Evolutionary conservation across 2,797 vertebrate genomes (phyloP).

Genomic region (Liasis olivaceus): DNA sequence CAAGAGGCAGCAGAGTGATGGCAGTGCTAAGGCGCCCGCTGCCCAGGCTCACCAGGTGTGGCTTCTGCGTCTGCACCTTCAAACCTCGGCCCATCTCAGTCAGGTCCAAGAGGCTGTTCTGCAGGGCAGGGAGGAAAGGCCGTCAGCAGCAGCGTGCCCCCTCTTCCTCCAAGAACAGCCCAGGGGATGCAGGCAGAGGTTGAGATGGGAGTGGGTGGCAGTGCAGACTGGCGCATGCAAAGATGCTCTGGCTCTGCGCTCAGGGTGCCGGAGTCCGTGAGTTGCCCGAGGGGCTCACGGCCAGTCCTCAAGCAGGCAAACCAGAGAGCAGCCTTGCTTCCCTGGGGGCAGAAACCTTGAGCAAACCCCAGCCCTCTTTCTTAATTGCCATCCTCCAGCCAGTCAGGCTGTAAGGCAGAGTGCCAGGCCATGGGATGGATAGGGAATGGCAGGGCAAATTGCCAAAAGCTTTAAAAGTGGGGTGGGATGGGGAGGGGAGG

Average conservation of each 20-base stretch:
- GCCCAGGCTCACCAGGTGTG: slow-evolving; percentile 94
- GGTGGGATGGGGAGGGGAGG: neutral
- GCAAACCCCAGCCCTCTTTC: neutral
- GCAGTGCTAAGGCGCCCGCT: slow-evolving; percentile 93
- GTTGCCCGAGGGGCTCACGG: neutral
- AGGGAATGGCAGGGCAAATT: too few species aligned
- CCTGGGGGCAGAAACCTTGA: neutral
- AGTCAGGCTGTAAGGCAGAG: too few species aligned
- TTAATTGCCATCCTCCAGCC: neutral
- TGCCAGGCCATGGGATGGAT: neutral
- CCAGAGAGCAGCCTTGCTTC: neutral
- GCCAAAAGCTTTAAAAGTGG: neutral
- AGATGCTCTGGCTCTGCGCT: neutral
- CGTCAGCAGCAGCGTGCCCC: fast-evolving
- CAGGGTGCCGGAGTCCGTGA: neutral
- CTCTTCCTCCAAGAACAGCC: neutral
- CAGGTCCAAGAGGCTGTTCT: slow-evolving; percentile 91
- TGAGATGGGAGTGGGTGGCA: neutral
- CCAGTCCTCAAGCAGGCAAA: neutral
- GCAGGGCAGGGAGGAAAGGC: neutral
- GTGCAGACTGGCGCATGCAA: neutral
- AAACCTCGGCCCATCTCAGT: slow-evolving; percentile 88
- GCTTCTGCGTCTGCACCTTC: slow-evolving; percentile 93
- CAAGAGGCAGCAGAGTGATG: slow-evolving; percentile 90
- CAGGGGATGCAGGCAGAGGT: neutral